These are phyloP conservation scores for Muscicapa comitata DNA, from an alignment of 2,797 vertebrate genomes.

Conservation along the genomic window DNA sequence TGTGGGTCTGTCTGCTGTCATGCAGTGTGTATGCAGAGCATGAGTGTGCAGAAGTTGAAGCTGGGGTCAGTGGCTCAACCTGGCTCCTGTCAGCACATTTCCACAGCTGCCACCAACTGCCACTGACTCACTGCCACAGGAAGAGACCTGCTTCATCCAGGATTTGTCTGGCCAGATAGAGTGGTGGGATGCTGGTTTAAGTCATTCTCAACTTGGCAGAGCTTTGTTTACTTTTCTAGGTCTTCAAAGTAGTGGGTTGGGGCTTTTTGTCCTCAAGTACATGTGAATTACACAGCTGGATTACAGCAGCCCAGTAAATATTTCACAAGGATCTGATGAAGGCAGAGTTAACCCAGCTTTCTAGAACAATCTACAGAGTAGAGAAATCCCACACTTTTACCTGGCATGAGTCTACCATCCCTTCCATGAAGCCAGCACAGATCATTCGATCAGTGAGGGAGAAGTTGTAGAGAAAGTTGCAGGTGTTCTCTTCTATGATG, in stretches of 20 bases:
- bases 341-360: neutral
- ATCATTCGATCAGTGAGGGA: slow-evolving; percentile 88
- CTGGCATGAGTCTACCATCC: slow-evolving; percentile 93
- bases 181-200: neutral
- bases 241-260: neutral
- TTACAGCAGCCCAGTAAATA: neutral
- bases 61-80: neutral
- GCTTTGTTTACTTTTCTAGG: neutral
- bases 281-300: neutral
- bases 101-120: neutral
- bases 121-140: neutral
- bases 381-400: slow-evolving; percentile 61
- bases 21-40: neutral
- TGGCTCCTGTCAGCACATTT: neutral
- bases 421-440: slow-evolving; percentile 93
- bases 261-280: neutral
- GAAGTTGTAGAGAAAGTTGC: slow-evolving; percentile 87
- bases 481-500: slow-evolving; percentile 87
- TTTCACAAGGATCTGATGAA: neutral
- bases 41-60: neutral
- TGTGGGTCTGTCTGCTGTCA: neutral
- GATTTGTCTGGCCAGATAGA: neutral
- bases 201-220: neutral
- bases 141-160: neutral
- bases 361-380: neutral